These are phyloP conservation scores for Hafferia zeledoni DNA, from an alignment of 2,797 vertebrate species.

Conservation along the genomic window DNA sequence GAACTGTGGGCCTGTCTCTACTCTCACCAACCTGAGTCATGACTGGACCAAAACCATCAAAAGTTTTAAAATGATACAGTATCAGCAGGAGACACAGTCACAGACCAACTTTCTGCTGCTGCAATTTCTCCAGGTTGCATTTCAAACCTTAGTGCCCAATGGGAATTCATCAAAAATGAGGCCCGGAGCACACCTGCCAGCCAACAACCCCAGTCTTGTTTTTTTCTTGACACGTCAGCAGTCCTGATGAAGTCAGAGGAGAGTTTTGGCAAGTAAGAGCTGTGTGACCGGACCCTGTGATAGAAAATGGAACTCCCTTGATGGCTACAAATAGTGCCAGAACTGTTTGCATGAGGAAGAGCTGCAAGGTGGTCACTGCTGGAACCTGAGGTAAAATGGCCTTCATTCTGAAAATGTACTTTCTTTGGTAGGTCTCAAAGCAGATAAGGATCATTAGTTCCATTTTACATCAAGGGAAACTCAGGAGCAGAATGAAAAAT, in stretches of 20 bases:
- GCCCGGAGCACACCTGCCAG: background rate
- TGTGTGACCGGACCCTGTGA: background rate
- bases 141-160: background rate
- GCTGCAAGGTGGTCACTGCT: background rate
- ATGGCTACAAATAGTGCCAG: background rate
- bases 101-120: background rate
- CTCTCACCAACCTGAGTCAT: background rate
- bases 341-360: background rate
- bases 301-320: background rate
- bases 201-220: background rate
- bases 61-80: background rate
- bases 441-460: background rate
- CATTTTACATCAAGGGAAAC: background rate
- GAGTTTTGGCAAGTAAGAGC: background rate
- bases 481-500: background rate
- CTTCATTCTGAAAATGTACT: background rate
- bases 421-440: background rate
- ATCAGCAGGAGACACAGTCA: rapidly evolving
- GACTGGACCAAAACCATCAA: background rate
- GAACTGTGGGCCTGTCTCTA: conserved; percentile 6
- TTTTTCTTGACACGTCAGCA: background rate
- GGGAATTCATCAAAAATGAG: background rate
- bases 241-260: background rate
- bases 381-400: background rate
- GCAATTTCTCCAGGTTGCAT: background rate